Percentiles rank a stretch among this genome's conserved stretches.
Evolutionary conservation across 2,888 invertebrate genomes (phyloP).

Genomic region (Xylota segnis): DNA sequence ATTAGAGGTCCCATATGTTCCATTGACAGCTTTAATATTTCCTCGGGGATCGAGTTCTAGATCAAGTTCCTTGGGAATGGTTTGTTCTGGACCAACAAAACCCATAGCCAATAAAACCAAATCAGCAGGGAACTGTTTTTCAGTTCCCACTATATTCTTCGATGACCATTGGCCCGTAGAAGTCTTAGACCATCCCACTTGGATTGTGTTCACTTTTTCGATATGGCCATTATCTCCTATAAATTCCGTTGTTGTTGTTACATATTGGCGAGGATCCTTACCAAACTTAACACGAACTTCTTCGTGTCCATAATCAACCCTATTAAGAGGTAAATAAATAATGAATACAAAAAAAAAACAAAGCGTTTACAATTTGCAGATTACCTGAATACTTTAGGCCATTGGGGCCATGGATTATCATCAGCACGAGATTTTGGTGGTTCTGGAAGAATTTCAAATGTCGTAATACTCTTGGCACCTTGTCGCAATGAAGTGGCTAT

Average conservation of each 20-base stretch:
- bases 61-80: conserved; percentile 92
- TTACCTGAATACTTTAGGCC: conserved; percentile 96
- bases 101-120: conserved; percentile 99
- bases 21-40: conserved; percentile 93
- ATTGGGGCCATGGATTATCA: conserved; percentile 99
- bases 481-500: conserved; percentile 98
- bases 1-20: conserved; percentile 91
- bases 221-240: conserved; percentile 95
- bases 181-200: conserved; percentile 97
- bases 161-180: conserved; percentile 97
- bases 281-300: conserved; percentile 97
- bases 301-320: conserved; percentile 99
- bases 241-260: conserved; percentile 97
- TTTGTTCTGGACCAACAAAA: conserved; percentile 97
- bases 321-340: conserved; percentile 75
- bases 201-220: conserved; percentile 94
- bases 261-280: conserved; percentile 96
- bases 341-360: background rate
- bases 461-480: conserved; percentile 94
- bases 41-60: conserved; percentile 95
- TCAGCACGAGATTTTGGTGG: conserved; percentile 92
- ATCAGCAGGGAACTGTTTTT: conserved; percentile 93
- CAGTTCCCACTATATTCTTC: conserved; percentile 92
- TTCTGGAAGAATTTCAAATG: conserved; percentile 98
- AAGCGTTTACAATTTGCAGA: background rate